Evolutionary conservation across 1,140 invertebrate species (phyloP).

Genomic region (Plutomurus gul): DNA sequence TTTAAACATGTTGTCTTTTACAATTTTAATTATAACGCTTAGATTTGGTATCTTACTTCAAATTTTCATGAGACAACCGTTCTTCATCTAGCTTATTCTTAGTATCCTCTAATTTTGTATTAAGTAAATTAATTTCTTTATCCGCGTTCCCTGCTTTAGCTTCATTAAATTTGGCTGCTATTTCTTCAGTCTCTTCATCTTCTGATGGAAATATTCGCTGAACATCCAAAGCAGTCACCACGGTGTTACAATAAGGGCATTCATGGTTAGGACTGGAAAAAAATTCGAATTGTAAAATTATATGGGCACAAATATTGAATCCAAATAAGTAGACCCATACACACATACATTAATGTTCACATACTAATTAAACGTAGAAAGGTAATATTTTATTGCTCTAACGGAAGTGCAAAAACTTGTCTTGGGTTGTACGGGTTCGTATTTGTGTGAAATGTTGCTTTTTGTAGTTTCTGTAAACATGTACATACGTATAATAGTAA

Average conservation of each 20-base stretch:
- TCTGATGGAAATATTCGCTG: slow-evolving; percentile 49
- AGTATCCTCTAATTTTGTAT: slow-evolving; percentile 33
- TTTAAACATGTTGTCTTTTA: not conserved
- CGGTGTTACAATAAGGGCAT: slow-evolving; percentile 47
- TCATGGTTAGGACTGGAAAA: slow-evolving; percentile 40
- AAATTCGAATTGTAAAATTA: not conserved
- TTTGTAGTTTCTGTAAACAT: too few relatives aligned
- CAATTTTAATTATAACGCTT: not conserved
- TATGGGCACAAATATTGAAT: too few relatives aligned
- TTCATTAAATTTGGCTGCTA: slow-evolving; percentile 43
- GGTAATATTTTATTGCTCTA: too few relatives aligned
- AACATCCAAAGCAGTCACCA: slow-evolving; percentile 37
- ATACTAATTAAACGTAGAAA: too few relatives aligned
- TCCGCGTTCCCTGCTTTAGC: slow-evolving; percentile 35
- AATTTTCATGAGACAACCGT: slow-evolving; percentile 2
- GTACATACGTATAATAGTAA: not conserved
- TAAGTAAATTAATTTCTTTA: slow-evolving; percentile 37
- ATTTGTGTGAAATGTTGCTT: too few relatives aligned
- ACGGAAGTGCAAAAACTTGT: too few relatives aligned
- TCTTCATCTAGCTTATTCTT: slow-evolving; percentile 2
- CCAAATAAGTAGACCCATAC: too few relatives aligned
- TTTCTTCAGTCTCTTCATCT: slow-evolving; percentile 51
- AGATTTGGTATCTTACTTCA: not conserved
- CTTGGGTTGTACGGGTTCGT: too few relatives aligned
- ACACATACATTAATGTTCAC: too few relatives aligned